phyloP scores from a whole-genome alignment of 2,113 vertebrate species.

The Petrocephalus microphthalmus region DNA sequence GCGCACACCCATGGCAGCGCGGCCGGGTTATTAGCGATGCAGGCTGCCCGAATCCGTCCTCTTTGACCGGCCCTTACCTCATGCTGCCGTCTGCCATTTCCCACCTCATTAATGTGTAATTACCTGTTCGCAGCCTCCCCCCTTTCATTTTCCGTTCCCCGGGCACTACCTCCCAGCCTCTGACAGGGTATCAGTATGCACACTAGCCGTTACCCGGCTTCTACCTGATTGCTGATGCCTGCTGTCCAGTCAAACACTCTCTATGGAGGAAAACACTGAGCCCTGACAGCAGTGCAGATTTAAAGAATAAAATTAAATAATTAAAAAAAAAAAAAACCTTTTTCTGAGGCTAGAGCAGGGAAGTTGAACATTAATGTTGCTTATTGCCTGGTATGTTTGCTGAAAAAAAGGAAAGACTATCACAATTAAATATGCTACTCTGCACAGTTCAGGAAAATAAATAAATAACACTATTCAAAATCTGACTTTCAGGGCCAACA shows the following conservation, averaged over 20 bases:
- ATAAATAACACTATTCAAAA: too few relatives aligned
- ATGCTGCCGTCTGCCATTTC: slow-evolving; percentile 3
- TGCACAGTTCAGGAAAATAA: not conserved
- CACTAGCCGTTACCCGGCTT: not conserved
- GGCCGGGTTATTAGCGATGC: not conserved
- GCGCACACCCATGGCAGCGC: not conserved
- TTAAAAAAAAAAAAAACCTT: not conserved
- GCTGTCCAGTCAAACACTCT: not conserved
- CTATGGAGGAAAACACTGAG: not conserved
- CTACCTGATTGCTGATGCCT: not conserved
- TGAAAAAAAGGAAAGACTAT: not conserved
- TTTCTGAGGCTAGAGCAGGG: not conserved
- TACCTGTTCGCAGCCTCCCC: not conserved
- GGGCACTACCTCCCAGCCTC: not conserved
- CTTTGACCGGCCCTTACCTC: not conserved
- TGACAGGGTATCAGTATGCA: not conserved
- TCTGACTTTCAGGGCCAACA: not conserved
- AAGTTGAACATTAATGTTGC: not conserved
- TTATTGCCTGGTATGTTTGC: not conserved
- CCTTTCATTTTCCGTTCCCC: not conserved
- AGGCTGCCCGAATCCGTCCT: not conserved
- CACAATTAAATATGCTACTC: not conserved
- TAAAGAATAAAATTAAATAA: not conserved
- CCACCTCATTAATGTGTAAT: slow-evolving; percentile 16
- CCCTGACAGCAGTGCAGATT: not conserved